Evolutionary conservation across 1,140 invertebrate genomes (phyloP), one percentile per base, ranked within the genome.

Genomic region (Drosophila tropicalis): DNA sequence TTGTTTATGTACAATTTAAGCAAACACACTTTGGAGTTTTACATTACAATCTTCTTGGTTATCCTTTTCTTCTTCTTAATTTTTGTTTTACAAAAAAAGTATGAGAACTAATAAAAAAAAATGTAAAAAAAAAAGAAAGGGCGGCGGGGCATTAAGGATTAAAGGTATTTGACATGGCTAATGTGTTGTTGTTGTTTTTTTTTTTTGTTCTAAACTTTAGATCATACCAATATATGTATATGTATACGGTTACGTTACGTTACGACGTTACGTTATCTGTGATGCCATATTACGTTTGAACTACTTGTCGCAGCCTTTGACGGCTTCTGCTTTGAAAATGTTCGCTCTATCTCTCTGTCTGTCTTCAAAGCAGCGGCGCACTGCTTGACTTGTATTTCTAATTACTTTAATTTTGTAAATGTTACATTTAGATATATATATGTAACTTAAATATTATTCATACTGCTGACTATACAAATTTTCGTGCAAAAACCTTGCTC

Each of bases 401-500:
- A 39, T 60, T 19, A 60, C 13, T 34, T 39, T 22, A 19, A 40
- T 60, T 22, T 32, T 13, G 19, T 32, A 41, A 29, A 13, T 41
- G 10, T 51, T 32, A 64, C 51, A 54, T 51, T 64, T 17, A 22
- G 17, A 61, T 25, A 47, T 13, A 62, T n/a, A 62, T 19, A 17
- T 19, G n/a, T 36, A 36, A 32, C 13, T 36, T 51, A 22, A 12
- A 51, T 51, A 22, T 51, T 51, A 47, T 22, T 51, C 44, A 51
- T 51, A 51, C 44, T 51, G 44, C 44, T 51, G 44, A 51, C 44
- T 51, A 51, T 51, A 51, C 44, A 51, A 51, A 22, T 51, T 51
- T 29, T 51, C 44, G 44, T 51, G 44, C 44, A 51, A 51, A 51
- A 51, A 51, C 12, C 57, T 36, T 39, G 10, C 15, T 58, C 7